Evolutionary conservation across 1,140 invertebrate species (phyloP), one percentile per base, ranked within the genome.

Genomic region (Lerema accius): DNA sequence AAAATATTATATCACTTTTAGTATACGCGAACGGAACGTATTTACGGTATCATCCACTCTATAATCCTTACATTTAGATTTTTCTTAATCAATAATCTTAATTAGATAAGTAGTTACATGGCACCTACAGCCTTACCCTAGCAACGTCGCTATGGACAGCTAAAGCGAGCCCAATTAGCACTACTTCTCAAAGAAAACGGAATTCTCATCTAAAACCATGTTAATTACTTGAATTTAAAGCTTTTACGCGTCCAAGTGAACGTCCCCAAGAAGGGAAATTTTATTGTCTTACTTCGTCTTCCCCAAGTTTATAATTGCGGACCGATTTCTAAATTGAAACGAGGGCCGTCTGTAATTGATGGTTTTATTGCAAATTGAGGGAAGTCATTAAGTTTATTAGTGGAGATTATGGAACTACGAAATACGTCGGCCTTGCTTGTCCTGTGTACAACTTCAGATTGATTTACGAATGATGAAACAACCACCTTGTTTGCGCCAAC

Each of bases 341-440:
- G 35, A 37, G 35, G 28, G n/a, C 10, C 6, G 17, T 46, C 45
- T 48, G 45, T 26, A 28, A 48, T 28, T 48, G 45, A 48, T 48
- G 45, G 19, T 48, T 48, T 48, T 28, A 48, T 48, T 48, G 45
- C 43, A 46, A 46, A 46, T 46, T 23, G 17, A 19, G 43, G 43
- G 43, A 19, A 32, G 28, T 32, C 28, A 4, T 23, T 46, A 23
- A 46, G 17, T 46, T 43, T 43, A 43, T 43, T 43, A 15, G 16
- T 3, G 40, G 40, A 17, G 9, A 16, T 42, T 43, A 9, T 10
- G 5, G 40, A 15, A 15, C 15, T 7, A 19, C 40, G 40, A 43
- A 39, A 23, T 23, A 23, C 19, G 5, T 23, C 5, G 19, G 19
- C 2, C 19, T 23, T 5, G 19, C 19, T 23, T 23, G 19, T 23